phyloP scores from a whole-genome alignment of 2,797 vertebrate species.

The Helarctos malayanus region DNA sequence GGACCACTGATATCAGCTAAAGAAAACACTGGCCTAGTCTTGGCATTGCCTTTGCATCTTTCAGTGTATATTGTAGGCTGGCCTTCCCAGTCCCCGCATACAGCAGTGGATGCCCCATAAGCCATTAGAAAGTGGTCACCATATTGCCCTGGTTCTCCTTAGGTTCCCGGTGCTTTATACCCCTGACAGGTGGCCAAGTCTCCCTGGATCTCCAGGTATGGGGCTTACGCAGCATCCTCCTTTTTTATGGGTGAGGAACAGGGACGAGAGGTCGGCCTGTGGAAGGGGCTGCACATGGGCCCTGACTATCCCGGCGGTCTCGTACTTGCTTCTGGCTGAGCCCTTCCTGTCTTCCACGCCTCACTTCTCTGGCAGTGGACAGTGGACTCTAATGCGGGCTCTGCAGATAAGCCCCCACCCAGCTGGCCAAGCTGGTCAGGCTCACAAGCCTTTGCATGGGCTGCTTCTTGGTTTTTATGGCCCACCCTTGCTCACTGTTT shows the following conservation, averaged over 20 bases:
- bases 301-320: fast-evolving
- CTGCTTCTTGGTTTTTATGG: background rate
- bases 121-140: background rate
- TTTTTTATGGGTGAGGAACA: background rate
- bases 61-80: background rate
- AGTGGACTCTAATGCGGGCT: fast-evolving
- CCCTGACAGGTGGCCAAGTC: background rate
- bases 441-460: fast-evolving
- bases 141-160: background rate
- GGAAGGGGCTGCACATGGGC: fast-evolving
- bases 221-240: background rate
- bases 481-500: background rate
- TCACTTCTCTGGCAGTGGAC: background rate
- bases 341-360: background rate
- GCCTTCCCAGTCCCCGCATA: background rate
- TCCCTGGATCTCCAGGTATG: background rate
- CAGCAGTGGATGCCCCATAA: background rate
- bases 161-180: background rate
- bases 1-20: background rate
- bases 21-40: background rate
- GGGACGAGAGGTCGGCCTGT: background rate
- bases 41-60: background rate
- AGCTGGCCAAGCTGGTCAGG: background rate
- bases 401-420: background rate
- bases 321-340: background rate